Base-by-base conservation (phyloP, 1,140 invertebrate genomes). In the Harpegnathos saltator region DNA sequence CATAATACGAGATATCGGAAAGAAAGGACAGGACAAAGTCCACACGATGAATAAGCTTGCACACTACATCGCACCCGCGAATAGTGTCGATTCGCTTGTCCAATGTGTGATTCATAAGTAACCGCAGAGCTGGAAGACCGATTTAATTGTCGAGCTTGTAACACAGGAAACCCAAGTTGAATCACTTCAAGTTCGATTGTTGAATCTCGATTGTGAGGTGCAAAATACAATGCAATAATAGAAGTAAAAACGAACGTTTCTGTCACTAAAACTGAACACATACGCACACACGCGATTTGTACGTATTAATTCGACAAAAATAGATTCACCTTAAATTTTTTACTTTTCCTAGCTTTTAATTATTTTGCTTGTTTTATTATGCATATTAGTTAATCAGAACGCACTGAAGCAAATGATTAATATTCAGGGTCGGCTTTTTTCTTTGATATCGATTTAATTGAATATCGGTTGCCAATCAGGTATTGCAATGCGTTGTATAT, bases 11-110 rank as follows among this genome's bases (percentile, higher is more conserved):
- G 56, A 80, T 84, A 84, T 71, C 65, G 9, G 5, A 61, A 44
- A 83, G 68, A 84, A 29, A 84, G 26, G 71, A 15, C 4, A 19
- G 82, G 26, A 24, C 63, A 83, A 83, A 83, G 74, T 83, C 63
- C 74, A 62, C 74, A 62, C n/a, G 17, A 52, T n/a, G 26, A 56
- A 75, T 65, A 44, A 29, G n/a, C 14, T 19, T n/a, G 7, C 33
- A 72, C 1, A 22, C 15, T 75, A 17, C 17, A 82, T 75, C 56
- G 1, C 2, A 17, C 54, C 33, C 11, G 11, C 50, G 12, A n/a
- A 17, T 50, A 38, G 14, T 63, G 19, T 22, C 1, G 15, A 33
- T 54, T 22, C 1, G n/a, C 17, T 54, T 24, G 3, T 44, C 24
- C 22, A n/a, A n/a, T 5, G 44, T 75, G n/a, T 75, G 59, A 78